Percentiles rank a stretch among this genome's conserved stretches.
Conservation (phyloP, 1,140 invertebrate genomes). For the Leptinotarsa lineolata region DNA sequence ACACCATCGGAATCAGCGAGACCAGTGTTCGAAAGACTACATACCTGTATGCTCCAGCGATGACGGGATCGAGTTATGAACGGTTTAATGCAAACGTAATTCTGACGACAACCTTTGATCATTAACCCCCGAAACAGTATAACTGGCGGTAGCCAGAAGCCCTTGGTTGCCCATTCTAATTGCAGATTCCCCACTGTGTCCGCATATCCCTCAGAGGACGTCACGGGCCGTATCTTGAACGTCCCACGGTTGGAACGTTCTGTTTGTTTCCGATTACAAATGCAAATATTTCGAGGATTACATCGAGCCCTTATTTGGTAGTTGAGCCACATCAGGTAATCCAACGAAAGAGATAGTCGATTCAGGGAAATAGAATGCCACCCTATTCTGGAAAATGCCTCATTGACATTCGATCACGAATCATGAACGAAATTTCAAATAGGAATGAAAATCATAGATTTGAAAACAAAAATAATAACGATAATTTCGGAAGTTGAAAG, state of each 20-base stretch:
- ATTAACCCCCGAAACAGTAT: not conserved
- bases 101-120: conserved; percentile 2
- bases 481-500: no score
- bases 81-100: not conserved
- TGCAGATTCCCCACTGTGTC: not conserved
- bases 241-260: conserved; percentile 13
- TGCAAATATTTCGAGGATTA: conserved; percentile 27
- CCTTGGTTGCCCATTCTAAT: not conserved
- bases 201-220: conserved; percentile 4
- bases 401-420: no score
- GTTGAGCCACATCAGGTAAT: not conserved
- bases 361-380: no score
- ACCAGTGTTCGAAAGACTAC: not conserved
- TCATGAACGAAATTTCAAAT: no score
- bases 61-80: not conserved
- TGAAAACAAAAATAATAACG: no score
- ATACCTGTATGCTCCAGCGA: not conserved
- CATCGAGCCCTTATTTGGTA: conserved; percentile 6
- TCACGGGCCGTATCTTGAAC: conserved; percentile 8
- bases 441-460: no score
- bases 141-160: not conserved
- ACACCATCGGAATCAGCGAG: no score
- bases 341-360: no score
- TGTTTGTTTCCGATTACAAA: conserved; percentile 26
- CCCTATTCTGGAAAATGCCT: no score